A percentile compares a stretch with the other conserved stretches of the same genome.
These are phyloP conservation scores for Sphenodon punctatus DNA, from an alignment of 2,797 vertebrate species.

Conservation along the genomic window DNA sequence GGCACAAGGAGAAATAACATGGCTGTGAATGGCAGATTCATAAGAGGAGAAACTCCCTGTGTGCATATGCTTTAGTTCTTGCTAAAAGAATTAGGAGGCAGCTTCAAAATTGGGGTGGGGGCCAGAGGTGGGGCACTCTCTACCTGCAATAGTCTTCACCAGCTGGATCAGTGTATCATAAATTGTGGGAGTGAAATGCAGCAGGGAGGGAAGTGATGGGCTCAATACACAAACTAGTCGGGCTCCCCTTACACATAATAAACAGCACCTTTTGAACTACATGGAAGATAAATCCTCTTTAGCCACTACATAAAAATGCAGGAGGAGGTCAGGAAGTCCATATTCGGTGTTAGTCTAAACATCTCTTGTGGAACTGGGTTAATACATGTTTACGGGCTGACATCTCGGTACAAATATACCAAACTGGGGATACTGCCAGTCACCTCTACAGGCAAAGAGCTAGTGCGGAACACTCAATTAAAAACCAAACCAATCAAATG, in stretches of 20 bases:
- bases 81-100: conserved; percentile 22
- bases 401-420: neutral
- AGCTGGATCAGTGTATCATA: neutral
- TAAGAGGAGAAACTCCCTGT: neutral
- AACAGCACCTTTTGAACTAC: neutral
- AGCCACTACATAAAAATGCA: neutral
- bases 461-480: neutral
- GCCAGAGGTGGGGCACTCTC: neutral
- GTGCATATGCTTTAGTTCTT: conserved; percentile 23
- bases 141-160: conserved; percentile 1
- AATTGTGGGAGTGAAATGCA: conserved; percentile 40
- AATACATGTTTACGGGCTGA: neutral
- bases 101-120: neutral
- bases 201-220: conserved; percentile 49
- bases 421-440: neutral
- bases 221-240: conserved; percentile 40
- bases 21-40: accelerated
- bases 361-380: neutral
- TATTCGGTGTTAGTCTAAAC: neutral
- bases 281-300: neutral
- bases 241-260: neutral
- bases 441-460: neutral
- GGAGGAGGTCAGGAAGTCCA: neutral
- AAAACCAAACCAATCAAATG: too few relatives aligned
- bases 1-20: neutral